These are phyloP conservation scores for Lepidocolaptes lacrymiger DNA, from an alignment of 2,797 vertebrate genomes.

Conservation along the genomic window DNA sequence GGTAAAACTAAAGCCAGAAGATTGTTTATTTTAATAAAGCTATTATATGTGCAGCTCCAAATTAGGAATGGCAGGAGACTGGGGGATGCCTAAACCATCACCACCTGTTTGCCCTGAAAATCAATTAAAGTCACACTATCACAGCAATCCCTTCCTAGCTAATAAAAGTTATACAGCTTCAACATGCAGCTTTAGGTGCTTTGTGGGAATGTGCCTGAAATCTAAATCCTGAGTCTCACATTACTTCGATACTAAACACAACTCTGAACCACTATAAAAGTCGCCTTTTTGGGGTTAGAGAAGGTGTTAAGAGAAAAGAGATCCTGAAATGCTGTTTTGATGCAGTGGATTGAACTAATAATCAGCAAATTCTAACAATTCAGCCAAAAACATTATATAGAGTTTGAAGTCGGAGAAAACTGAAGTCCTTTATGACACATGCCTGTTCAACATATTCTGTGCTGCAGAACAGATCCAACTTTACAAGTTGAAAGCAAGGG, in stretches of 20 bases:
- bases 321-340: background rate
- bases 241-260: conserved; percentile 20
- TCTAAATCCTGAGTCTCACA: conserved; percentile 33
- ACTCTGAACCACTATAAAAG: conserved; percentile 30
- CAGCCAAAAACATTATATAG: conserved; percentile 52
- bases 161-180: conserved; percentile 72
- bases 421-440: conserved; percentile 64
- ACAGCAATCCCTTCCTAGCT: conserved; percentile 51
- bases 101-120: conserved; percentile 77
- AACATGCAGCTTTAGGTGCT: conserved; percentile 20
- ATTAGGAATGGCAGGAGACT: conserved; percentile 70
- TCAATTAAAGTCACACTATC: conserved; percentile 77
- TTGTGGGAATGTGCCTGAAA: conserved; percentile 59
- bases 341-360: conserved; percentile 22
- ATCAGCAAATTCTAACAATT: conserved; percentile 45
- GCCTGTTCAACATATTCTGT: conserved; percentile 72
- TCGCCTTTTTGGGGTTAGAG: background rate
- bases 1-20: conserved; percentile 64
- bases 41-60: conserved; percentile 56
- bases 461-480: conserved; percentile 76
- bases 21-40: conserved; percentile 78
- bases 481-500: conserved; percentile 82
- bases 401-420: conserved; percentile 45
- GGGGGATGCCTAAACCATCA: conserved; percentile 68
- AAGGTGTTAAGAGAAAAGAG: background rate